phyloP scores from a whole-genome alignment of 30 jellyfish, hydroid and myxozoan species.

The Phacellophora camtschatica region DNA sequence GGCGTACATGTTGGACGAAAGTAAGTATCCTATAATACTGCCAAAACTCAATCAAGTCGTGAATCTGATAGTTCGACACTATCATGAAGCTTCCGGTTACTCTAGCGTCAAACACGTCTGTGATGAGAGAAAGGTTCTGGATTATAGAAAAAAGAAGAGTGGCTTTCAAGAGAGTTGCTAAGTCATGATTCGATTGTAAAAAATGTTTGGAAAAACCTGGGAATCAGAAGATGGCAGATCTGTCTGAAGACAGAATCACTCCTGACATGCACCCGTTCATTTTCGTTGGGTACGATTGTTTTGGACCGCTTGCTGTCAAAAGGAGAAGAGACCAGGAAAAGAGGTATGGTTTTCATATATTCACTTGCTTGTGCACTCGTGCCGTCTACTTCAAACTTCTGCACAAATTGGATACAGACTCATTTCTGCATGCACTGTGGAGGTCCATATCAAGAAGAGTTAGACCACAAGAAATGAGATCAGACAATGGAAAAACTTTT shows the following conservation, averaged over 20 bases:
- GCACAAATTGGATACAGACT: slow-evolving; percentile 26
- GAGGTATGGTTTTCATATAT: slow-evolving; percentile 60
- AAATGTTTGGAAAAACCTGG: slow-evolving; percentile 4
- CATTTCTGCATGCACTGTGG: slow-evolving; percentile 12
- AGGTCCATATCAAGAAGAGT: slow-evolving; percentile 39
- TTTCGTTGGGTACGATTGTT: slow-evolving; percentile 47
- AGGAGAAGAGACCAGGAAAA: slow-evolving; percentile 32
- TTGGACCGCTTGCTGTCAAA: slow-evolving; percentile 51
- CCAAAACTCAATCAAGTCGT: slow-evolving; percentile 17
- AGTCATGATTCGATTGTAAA: slow-evolving; percentile 24
- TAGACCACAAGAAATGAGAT: not conserved
- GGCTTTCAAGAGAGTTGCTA: slow-evolving; percentile 2
- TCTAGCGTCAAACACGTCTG: slow-evolving; percentile 4
- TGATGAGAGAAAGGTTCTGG: slow-evolving; percentile 42
- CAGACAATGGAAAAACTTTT: slow-evolving; percentile 50
- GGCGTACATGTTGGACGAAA: not conserved
- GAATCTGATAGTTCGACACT: slow-evolving; percentile 1
- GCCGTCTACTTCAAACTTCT: slow-evolving; percentile 48
- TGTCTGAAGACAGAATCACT: slow-evolving; percentile 39
- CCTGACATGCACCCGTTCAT: slow-evolving; percentile 56
- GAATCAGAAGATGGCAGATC: slow-evolving; percentile 48
- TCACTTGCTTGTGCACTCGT: slow-evolving; percentile 51
- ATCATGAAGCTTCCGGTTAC: not conserved
- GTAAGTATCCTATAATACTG: slow-evolving; percentile 20
- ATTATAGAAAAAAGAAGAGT: slow-evolving; percentile 24